phyloP scores from a whole-genome alignment of 2,888 invertebrate species.

The Rhagium mordax region DNA sequence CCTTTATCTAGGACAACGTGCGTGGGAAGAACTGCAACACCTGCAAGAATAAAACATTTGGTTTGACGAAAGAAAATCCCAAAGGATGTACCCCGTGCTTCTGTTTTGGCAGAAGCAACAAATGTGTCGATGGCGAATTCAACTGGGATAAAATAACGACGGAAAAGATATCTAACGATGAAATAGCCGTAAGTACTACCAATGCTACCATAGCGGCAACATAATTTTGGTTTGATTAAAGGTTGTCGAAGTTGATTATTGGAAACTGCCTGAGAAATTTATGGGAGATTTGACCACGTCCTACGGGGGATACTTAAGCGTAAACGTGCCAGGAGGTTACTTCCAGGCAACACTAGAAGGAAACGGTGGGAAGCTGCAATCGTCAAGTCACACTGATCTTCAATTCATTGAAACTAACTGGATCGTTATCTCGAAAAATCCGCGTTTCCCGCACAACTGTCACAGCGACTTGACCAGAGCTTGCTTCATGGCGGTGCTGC shows the following conservation, averaged over 20 bases:
- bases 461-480: conserved; percentile 78
- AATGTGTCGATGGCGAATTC: conserved; percentile 86
- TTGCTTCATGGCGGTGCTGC: conserved; percentile 93
- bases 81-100: conserved; percentile 96
- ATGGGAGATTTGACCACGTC: conserved; percentile 91
- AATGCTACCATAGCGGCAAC: no score
- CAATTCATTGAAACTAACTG: conserved; percentile 86
- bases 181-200: conserved; percentile 68
- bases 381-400: conserved; percentile 62
- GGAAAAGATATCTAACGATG: conserved; percentile 65
- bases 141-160: conserved; percentile 85
- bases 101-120: conserved; percentile 91
- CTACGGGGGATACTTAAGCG: conserved; percentile 91
- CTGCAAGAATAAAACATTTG: conserved; percentile 91
- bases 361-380: conserved; percentile 70
- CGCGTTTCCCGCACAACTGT: conserved; percentile 64
- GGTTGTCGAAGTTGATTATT: conserved; percentile 8
- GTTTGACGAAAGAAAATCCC: conserved; percentile 82
- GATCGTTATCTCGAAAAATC: conserved; percentile 68
- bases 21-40: conserved; percentile 87
- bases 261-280: conserved; percentile 80
- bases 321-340: conserved; percentile 78
- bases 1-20: conserved; percentile 87
- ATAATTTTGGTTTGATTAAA: background rate
- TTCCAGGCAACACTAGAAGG: conserved; percentile 84